Conservation (phyloP, 92 coral and sea anemone species). For the Isaurus tuberculatus region DNA sequence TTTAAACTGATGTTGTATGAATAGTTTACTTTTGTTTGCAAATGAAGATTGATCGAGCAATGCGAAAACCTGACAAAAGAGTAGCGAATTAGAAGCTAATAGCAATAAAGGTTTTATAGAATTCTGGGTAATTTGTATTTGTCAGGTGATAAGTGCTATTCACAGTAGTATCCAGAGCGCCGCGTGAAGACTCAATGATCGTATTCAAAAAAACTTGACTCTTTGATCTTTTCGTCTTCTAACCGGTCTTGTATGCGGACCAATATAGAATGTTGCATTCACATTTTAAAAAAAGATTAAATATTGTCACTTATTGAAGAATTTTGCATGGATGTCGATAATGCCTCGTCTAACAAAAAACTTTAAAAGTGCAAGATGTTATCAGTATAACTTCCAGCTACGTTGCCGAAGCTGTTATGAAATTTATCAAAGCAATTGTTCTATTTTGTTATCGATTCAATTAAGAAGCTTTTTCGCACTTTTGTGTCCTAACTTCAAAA, state of each 20-base stretch:
- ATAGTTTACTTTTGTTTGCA: not conserved
- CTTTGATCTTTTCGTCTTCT: constrained; percentile 39
- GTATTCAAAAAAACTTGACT: not conserved
- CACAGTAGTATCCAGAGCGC: not conserved
- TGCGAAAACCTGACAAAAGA: not conserved
- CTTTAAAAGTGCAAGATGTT: not conserved
- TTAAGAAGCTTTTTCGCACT: not conserved
- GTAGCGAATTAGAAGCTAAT: not conserved
- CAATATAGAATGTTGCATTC: not conserved
- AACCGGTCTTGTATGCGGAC: not conserved
- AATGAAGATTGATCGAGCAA: not conserved
- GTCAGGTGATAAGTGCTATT: constrained; percentile 4
- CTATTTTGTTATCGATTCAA: not conserved
- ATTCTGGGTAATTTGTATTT: constrained; percentile 35
- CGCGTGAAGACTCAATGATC: not conserved
- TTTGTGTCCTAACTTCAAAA: not conserved
- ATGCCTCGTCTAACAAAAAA: constrained; percentile 2
- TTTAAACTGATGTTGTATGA: not conserved
- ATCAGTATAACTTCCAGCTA: not conserved
- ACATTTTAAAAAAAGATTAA: not conserved
- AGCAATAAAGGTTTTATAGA: not conserved
- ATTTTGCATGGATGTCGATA: not conserved
- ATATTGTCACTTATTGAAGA: not conserved
- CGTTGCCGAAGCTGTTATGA: not conserved
- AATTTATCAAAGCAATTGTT: constrained; percentile 1